phyloP scores from a whole-genome alignment of 2,888 invertebrate species.

The Cremastinae sp. region DNA sequence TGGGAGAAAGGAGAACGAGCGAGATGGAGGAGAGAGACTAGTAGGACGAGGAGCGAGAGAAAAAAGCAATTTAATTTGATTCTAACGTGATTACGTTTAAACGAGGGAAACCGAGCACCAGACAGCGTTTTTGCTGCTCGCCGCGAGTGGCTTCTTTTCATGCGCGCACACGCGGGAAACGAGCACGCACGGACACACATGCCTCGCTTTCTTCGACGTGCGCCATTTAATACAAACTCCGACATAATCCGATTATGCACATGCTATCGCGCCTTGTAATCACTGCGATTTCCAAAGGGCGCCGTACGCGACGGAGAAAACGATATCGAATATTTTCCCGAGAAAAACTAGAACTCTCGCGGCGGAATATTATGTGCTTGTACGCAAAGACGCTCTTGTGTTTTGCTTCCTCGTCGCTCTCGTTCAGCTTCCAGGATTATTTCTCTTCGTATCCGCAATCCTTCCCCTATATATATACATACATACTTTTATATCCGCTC shows the following conservation, averaged over 20 bases:
- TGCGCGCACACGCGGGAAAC: constrained; percentile 12
- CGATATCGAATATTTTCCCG: constrained; percentile 10
- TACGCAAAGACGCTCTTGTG: too few species aligned
- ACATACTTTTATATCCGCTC: too few species aligned
- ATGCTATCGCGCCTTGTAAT: constrained; percentile 49
- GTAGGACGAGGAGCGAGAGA: constrained; percentile 45
- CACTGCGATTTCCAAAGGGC: constrained; percentile 43
- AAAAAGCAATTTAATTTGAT: constrained; percentile 63
- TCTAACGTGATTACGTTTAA: constrained; percentile 62
- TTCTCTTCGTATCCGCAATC: too few species aligned
- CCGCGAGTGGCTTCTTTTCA: constrained; percentile 41
- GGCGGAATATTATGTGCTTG: constrained; percentile 4
- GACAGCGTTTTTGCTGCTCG: constrained; percentile 26
- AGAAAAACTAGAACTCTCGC: constrained; percentile 17
- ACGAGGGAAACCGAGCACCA: constrained; percentile 46
- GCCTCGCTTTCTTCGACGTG: constrained; percentile 21
- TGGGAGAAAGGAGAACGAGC: constrained; percentile 28
- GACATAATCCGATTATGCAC: constrained; percentile 42
- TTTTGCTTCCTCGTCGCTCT: too few species aligned
- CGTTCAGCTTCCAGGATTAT: too few species aligned
- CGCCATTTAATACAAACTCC: constrained; percentile 27
- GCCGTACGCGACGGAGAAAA: too few species aligned
- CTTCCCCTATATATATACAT: too few species aligned
- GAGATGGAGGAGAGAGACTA: constrained; percentile 48
- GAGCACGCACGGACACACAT: constrained; percentile 10